Evolutionary conservation across 1,140 invertebrate genomes (phyloP).

Genomic region (Chlorops oryzae): DNA sequence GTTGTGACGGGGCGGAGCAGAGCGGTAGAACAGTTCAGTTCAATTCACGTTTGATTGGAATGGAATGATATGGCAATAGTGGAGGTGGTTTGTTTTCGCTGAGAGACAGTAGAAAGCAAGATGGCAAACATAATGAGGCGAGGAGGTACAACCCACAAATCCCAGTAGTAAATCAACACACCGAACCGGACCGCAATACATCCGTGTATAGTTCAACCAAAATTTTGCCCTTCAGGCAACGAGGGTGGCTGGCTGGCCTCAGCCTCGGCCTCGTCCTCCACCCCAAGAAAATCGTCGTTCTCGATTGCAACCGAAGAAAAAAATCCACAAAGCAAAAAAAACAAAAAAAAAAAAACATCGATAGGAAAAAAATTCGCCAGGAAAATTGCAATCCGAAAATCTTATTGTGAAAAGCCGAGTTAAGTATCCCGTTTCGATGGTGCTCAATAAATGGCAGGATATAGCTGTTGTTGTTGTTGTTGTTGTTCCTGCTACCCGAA

Average conservation of each 20-base stretch:
- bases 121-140: not conserved
- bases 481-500: too few species aligned
- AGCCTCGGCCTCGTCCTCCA: too few species aligned
- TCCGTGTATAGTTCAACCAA: too few species aligned
- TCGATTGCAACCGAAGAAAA: too few species aligned
- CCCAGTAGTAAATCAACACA: constrained; percentile 39
- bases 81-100: constrained; percentile 16
- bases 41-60: too few species aligned
- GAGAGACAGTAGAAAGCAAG: constrained; percentile 7
- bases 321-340: too few species aligned
- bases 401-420: constrained; percentile 46
- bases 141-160: constrained; percentile 34
- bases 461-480: too few species aligned
- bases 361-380: constrained; percentile 16
- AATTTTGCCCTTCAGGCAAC: not conserved
- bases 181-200: constrained; percentile 5
- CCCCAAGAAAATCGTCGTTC: too few species aligned
- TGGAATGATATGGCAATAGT: constrained; percentile 12
- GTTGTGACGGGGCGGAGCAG: too few species aligned
- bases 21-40: too few species aligned
- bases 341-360: not conserved
- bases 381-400: constrained; percentile 47
- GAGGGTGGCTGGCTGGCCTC: not conserved
- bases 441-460: too few species aligned
- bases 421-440: constrained; percentile 46